Conservation (phyloP, 1,140 invertebrate species). For the Aphelinus atriplicis region DNA sequence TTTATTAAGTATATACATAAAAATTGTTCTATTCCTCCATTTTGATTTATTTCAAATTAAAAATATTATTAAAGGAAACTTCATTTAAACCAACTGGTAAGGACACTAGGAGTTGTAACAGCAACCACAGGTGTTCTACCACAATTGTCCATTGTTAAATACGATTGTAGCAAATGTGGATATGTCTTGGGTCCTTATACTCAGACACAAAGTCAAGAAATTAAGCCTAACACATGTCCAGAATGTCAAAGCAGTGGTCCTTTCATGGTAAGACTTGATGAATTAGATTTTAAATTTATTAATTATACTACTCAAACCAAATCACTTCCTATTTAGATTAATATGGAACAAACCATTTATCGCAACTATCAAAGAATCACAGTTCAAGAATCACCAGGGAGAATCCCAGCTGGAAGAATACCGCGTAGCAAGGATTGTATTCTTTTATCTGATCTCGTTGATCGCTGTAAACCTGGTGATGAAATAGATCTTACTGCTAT, state of each 20-base stretch:
- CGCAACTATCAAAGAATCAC: constrained; percentile 99
- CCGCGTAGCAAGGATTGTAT: constrained; percentile 99
- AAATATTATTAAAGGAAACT: constrained; percentile 76
- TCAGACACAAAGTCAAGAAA: constrained; percentile 92
- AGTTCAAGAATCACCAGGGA: constrained; percentile 94
- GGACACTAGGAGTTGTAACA: constrained; percentile 95
- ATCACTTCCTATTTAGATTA: constrained; percentile 69
- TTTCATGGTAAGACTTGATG: constrained; percentile 79
- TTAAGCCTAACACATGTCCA: constrained; percentile 95
- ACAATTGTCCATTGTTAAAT: constrained; percentile 95
- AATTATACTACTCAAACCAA: too few relatives aligned
- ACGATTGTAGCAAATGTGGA: constrained; percentile 96
- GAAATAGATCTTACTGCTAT: constrained; percentile 95
- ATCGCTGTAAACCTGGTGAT: constrained; percentile 97
- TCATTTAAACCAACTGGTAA: constrained; percentile 94
- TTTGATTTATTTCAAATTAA: constrained; percentile 33
- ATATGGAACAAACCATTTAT: constrained; percentile 97
- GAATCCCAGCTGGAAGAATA: constrained; percentile 94
- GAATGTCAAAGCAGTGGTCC: constrained; percentile 97
- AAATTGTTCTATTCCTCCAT: constrained; percentile 7
- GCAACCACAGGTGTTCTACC: constrained; percentile 95
- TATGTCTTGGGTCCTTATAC: constrained; percentile 96
- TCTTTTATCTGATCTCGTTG: constrained; percentile 93
- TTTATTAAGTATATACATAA: constrained; percentile 20
- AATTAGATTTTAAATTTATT: constrained; percentile 21